Base-by-base conservation (phyloP, 2,797 vertebrate species). In the Cetoscarus ocellatus region DNA sequence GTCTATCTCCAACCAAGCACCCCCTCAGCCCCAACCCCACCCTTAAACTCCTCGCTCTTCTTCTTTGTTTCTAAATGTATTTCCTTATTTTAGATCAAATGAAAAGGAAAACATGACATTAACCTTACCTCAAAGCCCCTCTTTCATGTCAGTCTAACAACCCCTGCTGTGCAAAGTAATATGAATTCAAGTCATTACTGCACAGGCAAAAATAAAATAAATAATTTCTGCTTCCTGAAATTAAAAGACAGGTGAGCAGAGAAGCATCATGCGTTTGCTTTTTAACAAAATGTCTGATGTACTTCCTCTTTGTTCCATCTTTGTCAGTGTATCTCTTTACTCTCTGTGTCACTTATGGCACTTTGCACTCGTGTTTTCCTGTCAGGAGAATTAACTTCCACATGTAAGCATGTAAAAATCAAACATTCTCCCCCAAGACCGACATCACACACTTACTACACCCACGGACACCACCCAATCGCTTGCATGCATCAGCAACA, bases 1-100 rank as follows among this genome's bases (percentile, higher is more conserved):
- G 75, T 76, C 79, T 72, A 60, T 86, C 61, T 69, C 56, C 67
- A 53, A 58, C 59, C 52, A 72, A 61, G 38, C 15, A n/a, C 10
- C 47, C 48, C 12, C 45, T 11, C 5, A 6, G 7, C 43, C 35
- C 10, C 54, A 55, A 10, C 66, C 50, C 19, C 50, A 51, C 50
- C 6, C 27, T 48, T 17, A 12, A 18, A 75, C 19, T 18, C 27
- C 35, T 34, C 34, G 59, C 39, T 73, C 12, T 73, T 56, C 27
- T 27, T 55, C 50, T 45, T 38, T 62, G 19, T 17, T 17, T 57
- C 11, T 61, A 50, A 65, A 14, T 55, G 4, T 0, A 66, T 66
- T 45, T 8, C 27, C 27, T 4, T 27, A 4, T 27, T 27, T 27
- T 27, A 27, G 27, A 27, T 27, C 27, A 27, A 2, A 4, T 27